phyloP scores from a whole-genome alignment of 2,113 vertebrate species.

The Dunckerocampus dactyliophorus region DNA sequence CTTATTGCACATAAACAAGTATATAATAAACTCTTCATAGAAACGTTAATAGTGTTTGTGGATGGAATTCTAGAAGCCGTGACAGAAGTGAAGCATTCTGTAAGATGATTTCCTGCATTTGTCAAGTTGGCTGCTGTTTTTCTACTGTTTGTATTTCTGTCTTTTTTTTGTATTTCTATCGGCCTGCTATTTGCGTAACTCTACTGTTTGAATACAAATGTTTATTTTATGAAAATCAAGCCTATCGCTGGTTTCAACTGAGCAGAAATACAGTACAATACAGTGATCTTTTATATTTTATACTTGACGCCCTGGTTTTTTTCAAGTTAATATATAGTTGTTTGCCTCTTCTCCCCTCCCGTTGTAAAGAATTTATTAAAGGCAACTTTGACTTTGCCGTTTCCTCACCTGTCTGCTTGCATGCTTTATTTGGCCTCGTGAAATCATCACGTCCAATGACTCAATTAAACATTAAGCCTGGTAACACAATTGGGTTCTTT shows the following conservation, averaged over 20 bases:
- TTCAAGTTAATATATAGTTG: constrained; percentile 67
- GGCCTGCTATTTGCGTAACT: constrained; percentile 41
- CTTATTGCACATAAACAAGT: neutral
- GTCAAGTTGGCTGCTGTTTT: constrained; percentile 3
- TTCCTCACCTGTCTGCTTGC: constrained; percentile 31
- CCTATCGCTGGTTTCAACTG: constrained; percentile 29
- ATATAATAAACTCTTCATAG: neutral
- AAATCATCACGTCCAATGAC: constrained; percentile 12
- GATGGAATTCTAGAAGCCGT: neutral
- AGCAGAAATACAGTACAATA: constrained; percentile 31
- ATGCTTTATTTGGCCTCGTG: constrained; percentile 14
- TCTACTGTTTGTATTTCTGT: constrained; percentile 7
- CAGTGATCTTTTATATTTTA: constrained; percentile 74
- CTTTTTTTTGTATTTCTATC: constrained; percentile 9
- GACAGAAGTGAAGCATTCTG: neutral
- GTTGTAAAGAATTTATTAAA: constrained; percentile 74
- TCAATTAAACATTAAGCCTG: too few species aligned
- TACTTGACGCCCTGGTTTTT: constrained; percentile 62
- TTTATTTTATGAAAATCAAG: constrained; percentile 52
- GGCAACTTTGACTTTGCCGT: constrained; percentile 19
- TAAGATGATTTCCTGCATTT: constrained; percentile 2
- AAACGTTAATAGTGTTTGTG: neutral
- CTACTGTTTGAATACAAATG: constrained; percentile 53
- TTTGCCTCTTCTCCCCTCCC: constrained; percentile 35
- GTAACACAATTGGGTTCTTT: too few species aligned